Conservation (phyloP, 2,888 invertebrate species). For the Eilema caniola region DNA sequence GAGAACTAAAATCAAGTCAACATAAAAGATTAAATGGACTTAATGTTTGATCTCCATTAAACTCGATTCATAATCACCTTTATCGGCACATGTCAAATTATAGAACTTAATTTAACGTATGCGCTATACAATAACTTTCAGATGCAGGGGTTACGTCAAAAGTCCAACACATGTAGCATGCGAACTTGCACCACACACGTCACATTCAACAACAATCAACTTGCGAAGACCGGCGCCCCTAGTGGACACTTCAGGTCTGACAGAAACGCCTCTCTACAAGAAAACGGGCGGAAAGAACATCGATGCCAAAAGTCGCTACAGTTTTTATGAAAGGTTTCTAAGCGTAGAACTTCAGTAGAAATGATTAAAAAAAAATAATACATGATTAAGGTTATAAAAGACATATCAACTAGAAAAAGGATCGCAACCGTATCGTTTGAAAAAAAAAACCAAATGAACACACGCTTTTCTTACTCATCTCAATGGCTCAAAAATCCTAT, state of each 20-base stretch:
- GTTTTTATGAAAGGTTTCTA: conserved; percentile 59
- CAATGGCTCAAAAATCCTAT: too few relatives aligned
- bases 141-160: conserved; percentile 84
- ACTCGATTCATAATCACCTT: too few relatives aligned
- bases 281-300: conserved; percentile 64
- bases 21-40: too few relatives aligned
- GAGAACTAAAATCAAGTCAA: too few relatives aligned
- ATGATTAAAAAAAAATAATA: too few relatives aligned
- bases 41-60: too few relatives aligned
- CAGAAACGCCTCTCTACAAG: conserved; percentile 57
- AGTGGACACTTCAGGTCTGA: conserved; percentile 62
- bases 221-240: conserved; percentile 51
- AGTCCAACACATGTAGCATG: conserved; percentile 82
- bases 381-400: too few relatives aligned
- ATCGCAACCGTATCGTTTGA: too few relatives aligned
- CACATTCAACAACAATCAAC: conserved; percentile 71
- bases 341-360: background rate
- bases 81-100: too few relatives aligned
- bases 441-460: too few relatives aligned
- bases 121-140: conserved; percentile 47
- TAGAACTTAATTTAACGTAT: background rate
- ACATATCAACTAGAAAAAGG: too few relatives aligned
- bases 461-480: too few relatives aligned
- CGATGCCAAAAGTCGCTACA: conserved; percentile 66
- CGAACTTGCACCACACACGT: conserved; percentile 73